Evolutionary conservation across 2,113 vertebrate genomes (phyloP), one percentile per base, ranked within the genome.

Genomic region (Lepus timidus): DNA sequence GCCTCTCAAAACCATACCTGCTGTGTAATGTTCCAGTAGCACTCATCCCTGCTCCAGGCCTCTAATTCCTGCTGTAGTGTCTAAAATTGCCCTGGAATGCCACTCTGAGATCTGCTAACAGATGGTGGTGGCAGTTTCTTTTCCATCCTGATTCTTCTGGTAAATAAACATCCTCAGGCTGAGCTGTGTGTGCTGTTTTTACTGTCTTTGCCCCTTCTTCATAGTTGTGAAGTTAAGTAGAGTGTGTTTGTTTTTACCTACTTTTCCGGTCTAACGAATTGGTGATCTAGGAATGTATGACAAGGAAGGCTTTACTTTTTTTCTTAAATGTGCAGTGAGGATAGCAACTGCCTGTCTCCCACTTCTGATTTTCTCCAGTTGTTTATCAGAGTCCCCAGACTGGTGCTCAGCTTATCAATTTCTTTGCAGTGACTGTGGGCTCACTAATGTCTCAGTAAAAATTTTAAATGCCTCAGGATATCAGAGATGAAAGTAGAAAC

Each of bases 101-200:
- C 49, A 89, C 51, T 20, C 84, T 76, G 25, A 87, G 70, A 79
- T 25, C 96, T 23, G 4, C 96, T 94, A 13, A 82, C 97, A 97
- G 96, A 78, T 95, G 95, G 95, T 91, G 92, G 94, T 96, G 93
- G 55, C 51, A 89, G 88, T 86, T 96, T 90, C 1, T 39, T 88
- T 89, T 92, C 68, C 64, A 44, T 81, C 36, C 76, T 88, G 31
- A 17, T 74, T 78, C 49, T 87, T 95, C 85, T 95, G 16, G 33
- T n/a, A 71, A 88, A 51, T 67, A 74, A 65, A 84, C 25, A 33
- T 86, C 71, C 71, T 91, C 31, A 12, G 31, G 52, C n/a, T 80
- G 61, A 36, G 14, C n/a, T 31, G 0, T 0, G 13, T 51, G 82
- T 25, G 55, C 0, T 67, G 33, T 70, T 78, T 74, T 64, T 91